Base-by-base conservation (phyloP, 2,797 vertebrate species). In the Anguilla megastoma region DNA sequence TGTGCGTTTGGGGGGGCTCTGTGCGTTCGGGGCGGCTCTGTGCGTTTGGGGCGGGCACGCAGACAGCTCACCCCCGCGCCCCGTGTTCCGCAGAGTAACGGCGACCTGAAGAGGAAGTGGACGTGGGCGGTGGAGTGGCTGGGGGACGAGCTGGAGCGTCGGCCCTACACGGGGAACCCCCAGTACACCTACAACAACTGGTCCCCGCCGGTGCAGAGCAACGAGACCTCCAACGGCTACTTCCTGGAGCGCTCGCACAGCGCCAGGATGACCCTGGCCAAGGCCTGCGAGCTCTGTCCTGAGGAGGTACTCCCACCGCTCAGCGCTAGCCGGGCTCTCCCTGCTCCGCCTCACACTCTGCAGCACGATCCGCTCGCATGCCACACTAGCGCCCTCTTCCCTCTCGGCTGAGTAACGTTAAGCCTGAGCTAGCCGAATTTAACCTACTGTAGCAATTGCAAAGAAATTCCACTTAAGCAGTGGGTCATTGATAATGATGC, bases 101-200 rank as follows among this genome's bases (percentile, higher is more conserved):
- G 98, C 18, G 99, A 99, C 95, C 95, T 99, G 92, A 99, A 99
- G 94, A 97, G 99, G 84, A 99, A 99, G 93, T 99, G 99, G 99
- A 99, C 98, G 50, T 99, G 98, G 98, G 99, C 99, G 24, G 98
- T 99, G 84, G 99, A 99, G 93, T 99, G 99, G 99, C 96, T 99
- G 87, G 99, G 99, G 69, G 99, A 99, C 0, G 99, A 99, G 94
- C 95, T 99, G 86, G 99, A 99, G 94, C 96, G 99, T 91, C 96
- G 98, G 93, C 98, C 99, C 0, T 99, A 99, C 92, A 98, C 98
- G 80, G 98, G 98, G 89, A 99, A 99, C 90, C 98, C 98, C 85
- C 99, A 99, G 0, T 99, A 99, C 92, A 99, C 98, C 41, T 99
- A 99, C 88, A 99, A 99, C 93, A 99, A 99, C 91, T 99, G 99